A percentile compares a stretch with the other conserved stretches of the same genome.
Conservation (phyloP, 2,797 vertebrate genomes). For the Rhabdophis nuchalis region DNA sequence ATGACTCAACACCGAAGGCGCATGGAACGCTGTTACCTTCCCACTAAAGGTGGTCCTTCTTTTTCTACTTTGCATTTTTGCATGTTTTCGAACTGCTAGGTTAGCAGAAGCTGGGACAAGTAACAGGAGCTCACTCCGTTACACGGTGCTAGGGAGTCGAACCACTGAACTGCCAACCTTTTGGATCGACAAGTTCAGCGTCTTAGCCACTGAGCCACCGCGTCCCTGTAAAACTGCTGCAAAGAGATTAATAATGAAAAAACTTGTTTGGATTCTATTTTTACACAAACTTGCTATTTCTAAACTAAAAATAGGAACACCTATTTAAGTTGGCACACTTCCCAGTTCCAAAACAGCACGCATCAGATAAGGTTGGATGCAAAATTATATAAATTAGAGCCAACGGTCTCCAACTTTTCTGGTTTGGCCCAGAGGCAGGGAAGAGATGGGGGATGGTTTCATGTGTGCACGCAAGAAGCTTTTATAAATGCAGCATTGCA, state of each 20-base stretch:
- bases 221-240: neutral
- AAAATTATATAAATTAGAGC: neutral
- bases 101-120: too few species aligned
- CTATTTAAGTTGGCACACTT: neutral
- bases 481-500: neutral
- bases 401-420: neutral
- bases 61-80: too few species aligned
- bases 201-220: too few species aligned
- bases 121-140: too few species aligned
- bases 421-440: neutral
- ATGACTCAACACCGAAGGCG: too few species aligned
- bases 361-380: neutral
- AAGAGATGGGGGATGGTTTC: neutral
- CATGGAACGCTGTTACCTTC: too few species aligned
- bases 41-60: too few species aligned
- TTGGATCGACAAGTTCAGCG: too few species aligned
- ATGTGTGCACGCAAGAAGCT: accelerated
- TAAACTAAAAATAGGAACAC: neutral
- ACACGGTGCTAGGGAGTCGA: too few species aligned
- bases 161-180: too few species aligned
- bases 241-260: neutral
- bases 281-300: neutral
- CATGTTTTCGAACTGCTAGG: too few species aligned
- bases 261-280: neutral
- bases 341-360: neutral